These are phyloP conservation scores for Xanthia icteritia DNA, from an alignment of 2,888 invertebrate species.

Conservation along the genomic window DNA sequence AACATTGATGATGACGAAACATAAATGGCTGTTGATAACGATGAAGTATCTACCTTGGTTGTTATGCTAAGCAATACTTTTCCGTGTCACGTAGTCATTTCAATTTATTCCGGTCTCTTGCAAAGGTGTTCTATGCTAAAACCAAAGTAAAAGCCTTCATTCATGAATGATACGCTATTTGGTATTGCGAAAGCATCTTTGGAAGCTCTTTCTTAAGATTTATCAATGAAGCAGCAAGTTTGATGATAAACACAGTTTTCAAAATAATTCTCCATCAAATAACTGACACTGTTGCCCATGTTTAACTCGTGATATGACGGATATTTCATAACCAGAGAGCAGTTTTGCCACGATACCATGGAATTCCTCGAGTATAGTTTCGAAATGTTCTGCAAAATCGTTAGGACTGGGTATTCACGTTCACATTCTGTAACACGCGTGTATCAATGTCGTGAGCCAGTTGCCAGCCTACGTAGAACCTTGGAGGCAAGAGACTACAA, in stretches of 20 bases:
- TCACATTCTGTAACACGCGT: constrained; percentile 62
- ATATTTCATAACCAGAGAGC: constrained; percentile 33
- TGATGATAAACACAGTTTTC: no score
- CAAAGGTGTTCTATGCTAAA: neutral
- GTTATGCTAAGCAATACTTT: constrained; percentile 28
- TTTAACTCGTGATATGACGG: constrained; percentile 21
- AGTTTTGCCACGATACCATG: constrained; percentile 37
- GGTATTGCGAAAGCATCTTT: neutral
- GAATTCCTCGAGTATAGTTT: constrained; percentile 48
- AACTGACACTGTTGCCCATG: neutral
- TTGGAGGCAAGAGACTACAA: constrained; percentile 42
- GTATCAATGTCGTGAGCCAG: constrained; percentile 55
- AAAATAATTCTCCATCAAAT: neutral
- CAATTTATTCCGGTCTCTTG: neutral
- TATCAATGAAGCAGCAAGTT: neutral
- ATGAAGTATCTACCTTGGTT: constrained; percentile 16
- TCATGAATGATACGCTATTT: neutral
- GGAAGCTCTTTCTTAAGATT: neutral
- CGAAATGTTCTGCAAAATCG: constrained; percentile 62
- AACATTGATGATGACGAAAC: constrained; percentile 39
- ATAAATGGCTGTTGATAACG: constrained; percentile 38
- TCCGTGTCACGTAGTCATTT: constrained; percentile 23
- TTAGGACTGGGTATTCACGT: constrained; percentile 62
- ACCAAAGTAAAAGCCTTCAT: neutral
- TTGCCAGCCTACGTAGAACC: constrained; percentile 51